These are phyloP conservation scores for Selenia dentaria DNA, from an alignment of 2,888 invertebrate species.

Conservation along the genomic window DNA sequence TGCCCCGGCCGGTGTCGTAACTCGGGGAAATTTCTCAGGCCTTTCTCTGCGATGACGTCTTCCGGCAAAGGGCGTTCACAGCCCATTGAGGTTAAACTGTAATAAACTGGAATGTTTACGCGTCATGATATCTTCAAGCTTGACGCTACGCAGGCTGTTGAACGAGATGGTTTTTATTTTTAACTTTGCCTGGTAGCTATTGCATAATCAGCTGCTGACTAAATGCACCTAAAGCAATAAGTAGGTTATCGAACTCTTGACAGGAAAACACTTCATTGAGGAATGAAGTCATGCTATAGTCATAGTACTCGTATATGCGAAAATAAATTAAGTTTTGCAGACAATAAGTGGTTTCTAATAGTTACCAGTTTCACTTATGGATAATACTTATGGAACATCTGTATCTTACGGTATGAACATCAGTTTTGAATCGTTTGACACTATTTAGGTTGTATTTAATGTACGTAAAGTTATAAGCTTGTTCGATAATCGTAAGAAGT, in stretches of 20 bases:
- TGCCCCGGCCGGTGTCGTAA: constrained; percentile 60
- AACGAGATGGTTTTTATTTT: constrained; percentile 19
- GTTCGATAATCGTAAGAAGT: too few relatives aligned
- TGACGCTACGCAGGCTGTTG: constrained; percentile 12
- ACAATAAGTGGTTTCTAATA: neutral
- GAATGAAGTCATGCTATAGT: constrained; percentile 1
- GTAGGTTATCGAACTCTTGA: constrained; percentile 18
- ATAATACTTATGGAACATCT: too few relatives aligned
- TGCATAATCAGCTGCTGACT: constrained; percentile 19
- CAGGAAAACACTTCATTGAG: constrained; percentile 12
- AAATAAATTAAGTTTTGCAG: neutral
- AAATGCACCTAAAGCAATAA: constrained; percentile 17
- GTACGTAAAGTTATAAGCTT: too few relatives aligned
- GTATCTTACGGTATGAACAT: too few relatives aligned
- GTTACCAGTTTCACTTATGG: too few relatives aligned
- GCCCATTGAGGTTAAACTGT: constrained; percentile 45
- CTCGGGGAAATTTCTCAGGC: constrained; percentile 65
- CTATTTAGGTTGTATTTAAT: too few relatives aligned
- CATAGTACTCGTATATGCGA: neutral
- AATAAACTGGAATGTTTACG: constrained; percentile 38
- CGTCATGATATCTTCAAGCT: constrained; percentile 21
- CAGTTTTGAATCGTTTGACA: too few relatives aligned
- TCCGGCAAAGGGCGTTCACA: constrained; percentile 62
- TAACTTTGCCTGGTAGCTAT: constrained; percentile 9
- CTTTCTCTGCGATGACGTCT: constrained; percentile 64